Percentiles rank a stretch among this genome's conserved stretches.
Conservation (phyloP, 1,140 invertebrate genomes). For the Eueides isabella region DNA sequence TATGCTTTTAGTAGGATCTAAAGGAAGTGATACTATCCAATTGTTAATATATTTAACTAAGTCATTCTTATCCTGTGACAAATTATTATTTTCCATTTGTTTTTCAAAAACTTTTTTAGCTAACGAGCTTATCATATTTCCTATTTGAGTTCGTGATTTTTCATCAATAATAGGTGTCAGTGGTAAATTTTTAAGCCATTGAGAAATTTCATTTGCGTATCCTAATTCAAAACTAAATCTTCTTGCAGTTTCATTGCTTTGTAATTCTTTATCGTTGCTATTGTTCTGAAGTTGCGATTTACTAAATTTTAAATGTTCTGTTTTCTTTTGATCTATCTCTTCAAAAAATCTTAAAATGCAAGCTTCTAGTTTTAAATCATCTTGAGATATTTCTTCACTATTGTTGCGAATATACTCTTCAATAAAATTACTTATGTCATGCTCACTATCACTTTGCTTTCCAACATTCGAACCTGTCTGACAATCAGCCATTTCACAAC, state of each 20-base stretch:
- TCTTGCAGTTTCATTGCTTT: constrained; percentile 39
- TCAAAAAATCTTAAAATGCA: constrained; percentile 43
- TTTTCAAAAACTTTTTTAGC: constrained; percentile 43
- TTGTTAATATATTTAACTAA: constrained; percentile 41
- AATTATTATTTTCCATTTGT: constrained; percentile 23
- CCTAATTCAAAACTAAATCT: constrained; percentile 42
- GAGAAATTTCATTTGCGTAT: constrained; percentile 51
- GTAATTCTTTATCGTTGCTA: neutral
- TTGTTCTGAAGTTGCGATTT: neutral
- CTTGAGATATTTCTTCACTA: constrained; percentile 42
- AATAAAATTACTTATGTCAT: constrained; percentile 44
- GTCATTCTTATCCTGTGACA: constrained; percentile 25
- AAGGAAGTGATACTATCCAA: constrained; percentile 49
- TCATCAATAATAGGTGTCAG: constrained; percentile 36
- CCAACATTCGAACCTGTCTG: neutral
- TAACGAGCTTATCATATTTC: constrained; percentile 48
- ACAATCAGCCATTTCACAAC: neutral
- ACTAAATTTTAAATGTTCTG: neutral
- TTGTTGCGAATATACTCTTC: constrained; percentile 45
- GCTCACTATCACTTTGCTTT: constrained; percentile 1
- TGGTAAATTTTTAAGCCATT: constrained; percentile 56
- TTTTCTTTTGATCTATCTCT: constrained; percentile 44
- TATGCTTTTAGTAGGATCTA: constrained; percentile 48
- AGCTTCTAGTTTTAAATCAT: constrained; percentile 49
- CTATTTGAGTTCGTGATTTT: constrained; percentile 30